These are phyloP conservation scores for Calycopis cecrops DNA, from an alignment of 1,140 invertebrate species.

Conservation along the genomic window DNA sequence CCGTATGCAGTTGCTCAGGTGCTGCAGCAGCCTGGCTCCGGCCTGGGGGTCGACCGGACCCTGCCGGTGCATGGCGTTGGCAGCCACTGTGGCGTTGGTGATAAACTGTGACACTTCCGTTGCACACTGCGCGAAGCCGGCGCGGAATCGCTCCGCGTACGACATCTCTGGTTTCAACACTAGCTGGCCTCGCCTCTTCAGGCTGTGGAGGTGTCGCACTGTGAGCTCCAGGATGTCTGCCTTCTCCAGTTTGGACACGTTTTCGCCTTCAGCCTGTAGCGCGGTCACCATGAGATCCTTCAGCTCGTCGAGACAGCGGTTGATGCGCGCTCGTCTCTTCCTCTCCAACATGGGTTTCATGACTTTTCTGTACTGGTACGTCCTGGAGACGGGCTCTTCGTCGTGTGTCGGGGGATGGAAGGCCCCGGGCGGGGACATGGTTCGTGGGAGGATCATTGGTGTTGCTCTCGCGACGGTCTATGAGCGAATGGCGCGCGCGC, in stretches of 20 bases:
- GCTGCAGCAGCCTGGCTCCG: constrained; percentile 89
- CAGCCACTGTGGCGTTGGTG: constrained; percentile 81
- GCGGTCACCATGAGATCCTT: constrained; percentile 94
- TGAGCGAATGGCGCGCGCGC: constrained; percentile 68
- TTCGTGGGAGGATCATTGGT: constrained; percentile 61
- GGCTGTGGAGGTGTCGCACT: constrained; percentile 88
- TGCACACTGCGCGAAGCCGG: constrained; percentile 94
- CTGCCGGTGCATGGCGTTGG: constrained; percentile 80
- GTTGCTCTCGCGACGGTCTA: constrained; percentile 59
- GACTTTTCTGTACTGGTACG: constrained; percentile 93
- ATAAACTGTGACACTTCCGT: constrained; percentile 89
- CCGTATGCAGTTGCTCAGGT: constrained; percentile 87
- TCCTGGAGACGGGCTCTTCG: constrained; percentile 87
- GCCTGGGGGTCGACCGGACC: constrained; percentile 85
- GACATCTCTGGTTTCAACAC: constrained; percentile 86
- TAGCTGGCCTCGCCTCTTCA: constrained; percentile 79
- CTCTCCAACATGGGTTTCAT: constrained; percentile 97
- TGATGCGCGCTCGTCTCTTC: constrained; percentile 93
- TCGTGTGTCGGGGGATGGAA: constrained; percentile 70
- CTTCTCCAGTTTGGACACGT: constrained; percentile 96
- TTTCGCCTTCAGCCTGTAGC: constrained; percentile 89
- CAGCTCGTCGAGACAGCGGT: constrained; percentile 93
- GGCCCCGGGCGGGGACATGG: constrained; percentile 67
- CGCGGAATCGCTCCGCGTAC: constrained; percentile 82
- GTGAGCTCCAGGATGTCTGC: constrained; percentile 97